These are phyloP conservation scores for Nezara viridula DNA, from an alignment of 2,888 invertebrate species.

Conservation along the genomic window DNA sequence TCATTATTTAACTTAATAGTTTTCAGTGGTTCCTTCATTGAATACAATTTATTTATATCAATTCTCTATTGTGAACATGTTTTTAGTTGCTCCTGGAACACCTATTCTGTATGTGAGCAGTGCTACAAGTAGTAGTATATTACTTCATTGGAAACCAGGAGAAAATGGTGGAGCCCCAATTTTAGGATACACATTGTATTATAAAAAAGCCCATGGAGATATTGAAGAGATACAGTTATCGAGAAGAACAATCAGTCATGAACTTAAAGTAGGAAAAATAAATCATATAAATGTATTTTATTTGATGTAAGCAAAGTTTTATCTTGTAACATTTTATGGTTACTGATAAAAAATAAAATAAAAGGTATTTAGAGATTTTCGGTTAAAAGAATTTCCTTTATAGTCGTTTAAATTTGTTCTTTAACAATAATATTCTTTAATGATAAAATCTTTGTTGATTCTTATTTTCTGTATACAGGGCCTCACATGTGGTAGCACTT, in stretches of 20 bases:
- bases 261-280: constrained; percentile 73
- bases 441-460: not conserved
- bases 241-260: constrained; percentile 77
- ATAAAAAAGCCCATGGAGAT: constrained; percentile 77
- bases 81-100: constrained; percentile 79
- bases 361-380: not conserved
- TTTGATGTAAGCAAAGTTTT: not conserved
- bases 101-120: constrained; percentile 82
- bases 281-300: not conserved
- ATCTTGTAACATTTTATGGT: not conserved
- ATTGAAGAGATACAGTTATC: constrained; percentile 77
- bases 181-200: constrained; percentile 78
- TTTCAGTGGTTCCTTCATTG: no score
- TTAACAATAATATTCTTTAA: not conserved
- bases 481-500: constrained; percentile 80
- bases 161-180: constrained; percentile 79
- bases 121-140: constrained; percentile 81
- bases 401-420: not conserved
- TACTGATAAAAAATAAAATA: not conserved
- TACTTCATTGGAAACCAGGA: constrained; percentile 82
- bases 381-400: not conserved
- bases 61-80: not conserved
- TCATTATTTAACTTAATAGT: not conserved
- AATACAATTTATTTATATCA: not conserved
- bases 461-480: constrained; percentile 68